These are phyloP conservation scores for Mus minutoides DNA, from an alignment of 2,797 vertebrate genomes.

Conservation along the genomic window DNA sequence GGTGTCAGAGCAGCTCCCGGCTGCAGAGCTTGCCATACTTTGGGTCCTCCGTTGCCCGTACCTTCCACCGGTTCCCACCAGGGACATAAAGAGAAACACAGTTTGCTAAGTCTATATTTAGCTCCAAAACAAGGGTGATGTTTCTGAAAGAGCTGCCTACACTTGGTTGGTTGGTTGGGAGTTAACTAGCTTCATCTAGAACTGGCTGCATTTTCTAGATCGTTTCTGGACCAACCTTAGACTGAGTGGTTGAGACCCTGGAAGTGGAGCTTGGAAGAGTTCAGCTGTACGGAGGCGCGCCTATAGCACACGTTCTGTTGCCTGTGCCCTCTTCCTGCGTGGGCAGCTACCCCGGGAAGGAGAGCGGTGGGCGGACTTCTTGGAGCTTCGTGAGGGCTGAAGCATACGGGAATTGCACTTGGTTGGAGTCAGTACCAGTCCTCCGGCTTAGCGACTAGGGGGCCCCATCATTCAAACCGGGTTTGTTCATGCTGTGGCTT, in stretches of 20 bases:
- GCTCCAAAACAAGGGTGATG: constrained; percentile 39
- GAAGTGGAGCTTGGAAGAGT: background rate
- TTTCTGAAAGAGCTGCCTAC: background rate
- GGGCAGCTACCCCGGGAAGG: constrained; percentile 86
- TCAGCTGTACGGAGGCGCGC: background rate
- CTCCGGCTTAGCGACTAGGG: background rate
- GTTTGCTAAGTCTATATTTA: constrained; percentile 72
- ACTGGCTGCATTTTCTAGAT: background rate
- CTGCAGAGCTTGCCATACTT: background rate
- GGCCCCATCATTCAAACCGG: constrained; percentile 39
- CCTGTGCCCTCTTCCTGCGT: constrained; percentile 77
- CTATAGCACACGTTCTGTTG: constrained; percentile 64
- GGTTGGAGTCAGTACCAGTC: constrained; percentile 81
- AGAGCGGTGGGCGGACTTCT: constrained; percentile 85
- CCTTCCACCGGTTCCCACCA: constrained; percentile 5
- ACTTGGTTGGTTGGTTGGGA: background rate
- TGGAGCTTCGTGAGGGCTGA: constrained; percentile 71
- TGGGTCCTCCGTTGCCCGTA: background rate
- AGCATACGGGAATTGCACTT: constrained; percentile 84
- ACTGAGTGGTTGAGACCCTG: background rate
- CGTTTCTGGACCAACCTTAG: rapidly evolving
- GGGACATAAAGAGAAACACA: constrained; percentile 55
- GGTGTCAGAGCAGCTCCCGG: background rate
- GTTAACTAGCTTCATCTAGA: background rate
- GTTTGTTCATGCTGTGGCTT: background rate